Base-by-base conservation (phyloP, 2,888 invertebrate genomes). In the Phymatocera aterrima region DNA sequence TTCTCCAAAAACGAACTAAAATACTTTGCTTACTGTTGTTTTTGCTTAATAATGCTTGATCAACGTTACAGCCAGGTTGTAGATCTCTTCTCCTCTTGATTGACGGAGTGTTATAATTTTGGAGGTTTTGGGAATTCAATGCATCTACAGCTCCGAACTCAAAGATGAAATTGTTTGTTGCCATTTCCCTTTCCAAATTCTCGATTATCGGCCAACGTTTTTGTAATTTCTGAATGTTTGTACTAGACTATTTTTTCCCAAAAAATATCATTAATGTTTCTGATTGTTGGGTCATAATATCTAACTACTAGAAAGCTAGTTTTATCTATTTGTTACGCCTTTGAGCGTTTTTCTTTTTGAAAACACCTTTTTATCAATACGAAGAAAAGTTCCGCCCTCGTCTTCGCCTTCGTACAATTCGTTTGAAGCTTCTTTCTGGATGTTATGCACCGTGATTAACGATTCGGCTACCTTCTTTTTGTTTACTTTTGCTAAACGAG, bases 131-230 rank as follows among this genome's bases (percentile, higher is more conserved):
- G 4, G 10, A 18, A 48, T 28, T 48, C 10, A 12, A 28, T n/a
- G 18, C 72, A 34, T 48, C 72, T 51, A 51, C 10, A 72, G 72
- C 18, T 4, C 83, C 78, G 75, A 87, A 85, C 70, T 87, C 86
- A 10, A 83, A 85, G 2, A 87, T 78, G 21, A 87, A 81, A 78
- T 86, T 84, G n/a, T 80, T 87, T 3, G 87, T 87, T 0, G 87
- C 87, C 6, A 85, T 48, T 43, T 83, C 65, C 34, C 84, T 82
- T 68, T 83, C 82, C 3, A 48, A 43, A 65, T 18, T 43, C 28
- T 43, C 40, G 37, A 60, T 57, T 57, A 28, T 12, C 10, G 75
- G 75, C 28, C 57, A 57, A 6, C 28, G 57, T 75, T 60, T 75
- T 40, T 72, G 34, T 12, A 34, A 51, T 72, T 4, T 51, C 21